phyloP scores from a whole-genome alignment of 2,888 invertebrate species.

The Halictus ligatus region DNA sequence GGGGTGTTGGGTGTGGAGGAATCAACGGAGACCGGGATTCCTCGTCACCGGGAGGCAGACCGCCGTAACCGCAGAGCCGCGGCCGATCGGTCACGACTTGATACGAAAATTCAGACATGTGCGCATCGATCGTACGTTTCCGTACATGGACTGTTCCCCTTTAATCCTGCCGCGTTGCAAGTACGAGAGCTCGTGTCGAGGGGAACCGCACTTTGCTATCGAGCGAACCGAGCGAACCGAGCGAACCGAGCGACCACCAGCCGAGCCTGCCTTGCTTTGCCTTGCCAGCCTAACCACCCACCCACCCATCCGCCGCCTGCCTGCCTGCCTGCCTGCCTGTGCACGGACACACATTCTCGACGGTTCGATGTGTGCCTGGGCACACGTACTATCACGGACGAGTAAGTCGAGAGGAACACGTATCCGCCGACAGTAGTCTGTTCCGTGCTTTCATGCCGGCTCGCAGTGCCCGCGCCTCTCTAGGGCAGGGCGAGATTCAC shows the following conservation, averaged over 20 bases:
- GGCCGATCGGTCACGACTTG: slow-evolving; percentile 59
- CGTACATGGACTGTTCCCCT: slow-evolving; percentile 77
- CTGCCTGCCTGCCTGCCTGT: background rate
- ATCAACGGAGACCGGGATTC: background rate
- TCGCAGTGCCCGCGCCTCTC: slow-evolving; percentile 59
- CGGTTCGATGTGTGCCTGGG: background rate
- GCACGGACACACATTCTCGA: background rate
- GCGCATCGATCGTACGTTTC: slow-evolving; percentile 68
- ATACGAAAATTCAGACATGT: slow-evolving; percentile 64
- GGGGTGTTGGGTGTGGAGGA: background rate
- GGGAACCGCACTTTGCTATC: slow-evolving; percentile 82
- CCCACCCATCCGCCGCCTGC: background rate
- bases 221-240: slow-evolving; percentile 80
- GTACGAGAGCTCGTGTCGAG: slow-evolving; percentile 81
- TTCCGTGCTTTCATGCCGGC: slow-evolving; percentile 65
- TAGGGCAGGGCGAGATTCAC: slow-evolving; percentile 69
- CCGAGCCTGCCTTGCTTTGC: slow-evolving; percentile 67
- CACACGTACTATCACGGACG: background rate
- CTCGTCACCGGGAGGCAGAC: slow-evolving; percentile 4
- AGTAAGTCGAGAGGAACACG: background rate
- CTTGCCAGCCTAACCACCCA: slow-evolving; percentile 60
- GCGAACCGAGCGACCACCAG: slow-evolving; percentile 78
- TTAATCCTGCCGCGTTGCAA: slow-evolving; percentile 82
- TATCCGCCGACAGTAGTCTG: slow-evolving; percentile 47
- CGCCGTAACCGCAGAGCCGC: slow-evolving; percentile 28